Conservation (phyloP, 2,888 invertebrate genomes). For the Drosophila testacea region DNA sequence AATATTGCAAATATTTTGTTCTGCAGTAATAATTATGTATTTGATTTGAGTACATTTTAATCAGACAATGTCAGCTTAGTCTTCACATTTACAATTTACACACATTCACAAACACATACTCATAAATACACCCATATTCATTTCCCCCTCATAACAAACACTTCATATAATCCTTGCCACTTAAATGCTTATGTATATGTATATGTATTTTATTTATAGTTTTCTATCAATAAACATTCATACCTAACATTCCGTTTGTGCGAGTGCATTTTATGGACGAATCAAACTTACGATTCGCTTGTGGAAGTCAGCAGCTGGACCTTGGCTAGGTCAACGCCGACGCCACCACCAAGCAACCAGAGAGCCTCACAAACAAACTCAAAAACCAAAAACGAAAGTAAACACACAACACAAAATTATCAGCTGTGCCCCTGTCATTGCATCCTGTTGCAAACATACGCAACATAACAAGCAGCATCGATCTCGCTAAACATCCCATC, state of each 20-base stretch:
- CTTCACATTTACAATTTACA: background rate
- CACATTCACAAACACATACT: background rate
- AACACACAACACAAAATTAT: conserved; percentile 38
- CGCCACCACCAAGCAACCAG: conserved; percentile 47
- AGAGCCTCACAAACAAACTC: conserved; percentile 28
- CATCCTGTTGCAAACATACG: conserved; percentile 32
- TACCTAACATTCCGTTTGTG: conserved; percentile 44
- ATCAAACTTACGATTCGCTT: conserved; percentile 61
- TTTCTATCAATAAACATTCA: conserved; percentile 57
- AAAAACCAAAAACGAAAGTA: conserved; percentile 14
- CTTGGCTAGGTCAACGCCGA: conserved; percentile 58
- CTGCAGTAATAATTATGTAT: background rate
- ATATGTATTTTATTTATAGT: conserved; percentile 67
- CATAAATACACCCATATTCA: conserved; percentile 4
- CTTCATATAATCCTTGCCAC: conserved; percentile 40
- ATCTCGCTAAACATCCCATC: conserved; percentile 48
- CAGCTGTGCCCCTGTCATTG: conserved; percentile 46
- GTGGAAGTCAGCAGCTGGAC: conserved; percentile 66
- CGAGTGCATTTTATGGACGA: conserved; percentile 69
- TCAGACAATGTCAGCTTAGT: background rate
- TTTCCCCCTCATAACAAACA: conserved; percentile 10
- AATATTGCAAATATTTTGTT: no score
- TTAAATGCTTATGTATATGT: conserved; percentile 49
- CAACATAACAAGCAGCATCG: conserved; percentile 30
- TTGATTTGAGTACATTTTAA: background rate